Evolutionary conservation across 2,888 invertebrate species (phyloP), one percentile per base, ranked within the genome.

Genomic region (Alsophila aescularia): DNA sequence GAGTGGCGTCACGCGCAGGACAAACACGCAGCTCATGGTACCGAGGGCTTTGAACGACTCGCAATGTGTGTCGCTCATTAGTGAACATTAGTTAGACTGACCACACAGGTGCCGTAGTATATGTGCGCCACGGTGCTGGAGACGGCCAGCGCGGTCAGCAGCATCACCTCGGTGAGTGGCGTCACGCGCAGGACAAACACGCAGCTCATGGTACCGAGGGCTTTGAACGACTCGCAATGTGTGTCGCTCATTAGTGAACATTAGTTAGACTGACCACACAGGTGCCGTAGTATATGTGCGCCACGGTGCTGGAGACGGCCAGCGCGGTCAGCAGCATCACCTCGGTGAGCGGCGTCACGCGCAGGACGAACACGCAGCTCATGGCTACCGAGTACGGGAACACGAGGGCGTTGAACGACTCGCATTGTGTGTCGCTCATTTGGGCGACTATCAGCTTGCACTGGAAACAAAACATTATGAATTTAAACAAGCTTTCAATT

Each of bases 391-490:
- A 85, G 65, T 94, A 93, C 47, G 94, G 94, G 60, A 93, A 76
- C 75, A 96, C 87, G 73, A 96, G 91, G 84, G 93, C 93, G 84
- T 98, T 97, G 79, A 95, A 93, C 62, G 94, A 88, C 73, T 98
- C 97, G 90, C 98, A 97, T 18, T 96, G 94, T 0, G 97, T 98
- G 79, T 95, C 95, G 73, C 98, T 97, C 99, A 99, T 99, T 92
- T 99, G 99, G 0, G 98, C 95, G 52, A 99, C 98, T 70, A 99
- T 99, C 65, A 99, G 93, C 1, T 98, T 98, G 82, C 98, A 98
- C 98, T 99, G 93, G 4, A 47, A 55, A 44, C 4, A 9, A 12
- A 40, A 31, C 7, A 8, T 7, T 14, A 6, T 15, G 7, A 10
- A 13, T 27, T 24, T 10, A 24, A 27, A 1, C 12, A 21, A 13